Conservation (phyloP, 2,113 vertebrate genomes). For the Pycnonotus jocosus region DNA sequence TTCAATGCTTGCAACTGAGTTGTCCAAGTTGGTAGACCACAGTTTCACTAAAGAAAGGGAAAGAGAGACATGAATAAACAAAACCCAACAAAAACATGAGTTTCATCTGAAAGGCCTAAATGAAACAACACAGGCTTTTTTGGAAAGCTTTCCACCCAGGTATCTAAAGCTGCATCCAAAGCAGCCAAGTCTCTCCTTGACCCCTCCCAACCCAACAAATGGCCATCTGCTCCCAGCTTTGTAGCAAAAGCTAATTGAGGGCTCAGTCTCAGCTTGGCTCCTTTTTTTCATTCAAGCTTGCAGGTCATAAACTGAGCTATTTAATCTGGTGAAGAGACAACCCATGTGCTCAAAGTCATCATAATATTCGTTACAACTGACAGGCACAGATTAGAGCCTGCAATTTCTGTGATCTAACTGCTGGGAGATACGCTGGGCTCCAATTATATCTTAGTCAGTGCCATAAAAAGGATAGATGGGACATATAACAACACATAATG, state of each 20-base stretch:
- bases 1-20: conserved; percentile 97
- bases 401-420: conserved; percentile 19
- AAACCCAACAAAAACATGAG: neutral
- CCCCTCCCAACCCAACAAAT: neutral
- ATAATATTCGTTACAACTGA: neutral
- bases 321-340: neutral
- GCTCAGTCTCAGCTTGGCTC: neutral
- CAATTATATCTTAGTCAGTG: conserved; percentile 11
- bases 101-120: neutral
- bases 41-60: conserved; percentile 85
- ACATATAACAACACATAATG: neutral
- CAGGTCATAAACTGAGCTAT: neutral
- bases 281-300: neutral
- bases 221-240: neutral
- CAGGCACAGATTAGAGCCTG: conserved; percentile 11
- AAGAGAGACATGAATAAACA: neutral
- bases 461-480: neutral
- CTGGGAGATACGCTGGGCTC: neutral
- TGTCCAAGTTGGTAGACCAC: conserved; percentile 98
- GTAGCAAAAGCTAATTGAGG: neutral
- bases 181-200: neutral
- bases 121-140: neutral
- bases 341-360: neutral
- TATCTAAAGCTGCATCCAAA: neutral
- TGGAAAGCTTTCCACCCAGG: neutral